Evolutionary conservation across 2,113 vertebrate genomes (phyloP).

Genomic region (Mus pahari): DNA sequence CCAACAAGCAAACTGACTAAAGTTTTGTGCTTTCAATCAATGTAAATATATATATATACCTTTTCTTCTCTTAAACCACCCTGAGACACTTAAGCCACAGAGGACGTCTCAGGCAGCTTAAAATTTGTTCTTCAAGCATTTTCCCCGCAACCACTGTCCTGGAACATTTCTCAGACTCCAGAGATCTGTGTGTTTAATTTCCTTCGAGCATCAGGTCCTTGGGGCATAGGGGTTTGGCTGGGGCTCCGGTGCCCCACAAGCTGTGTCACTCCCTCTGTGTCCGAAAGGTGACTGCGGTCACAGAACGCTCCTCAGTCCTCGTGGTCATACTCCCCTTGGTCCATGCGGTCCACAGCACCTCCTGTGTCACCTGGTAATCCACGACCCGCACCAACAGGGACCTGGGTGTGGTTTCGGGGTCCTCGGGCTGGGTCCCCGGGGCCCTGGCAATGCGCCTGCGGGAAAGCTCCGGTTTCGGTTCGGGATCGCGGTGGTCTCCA

Average conservation of each 20-base stretch:
- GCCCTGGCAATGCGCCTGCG: background rate
- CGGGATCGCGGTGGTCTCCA: too few relatives aligned
- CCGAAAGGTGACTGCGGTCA: constrained; percentile 72
- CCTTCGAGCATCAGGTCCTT: background rate
- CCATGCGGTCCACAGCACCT: constrained; percentile 65
- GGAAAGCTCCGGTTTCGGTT: background rate
- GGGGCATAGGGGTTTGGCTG: too few relatives aligned
- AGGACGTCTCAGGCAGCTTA: background rate
- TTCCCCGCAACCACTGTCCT: background rate
- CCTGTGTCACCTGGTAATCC: constrained; percentile 70
- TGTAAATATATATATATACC: background rate
- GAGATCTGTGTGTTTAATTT: background rate
- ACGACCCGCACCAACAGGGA: constrained; percentile 73
- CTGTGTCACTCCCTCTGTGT: background rate
- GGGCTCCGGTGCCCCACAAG: background rate
- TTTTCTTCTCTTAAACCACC: background rate
- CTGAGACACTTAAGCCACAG: background rate
- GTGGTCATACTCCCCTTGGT: constrained; percentile 57
- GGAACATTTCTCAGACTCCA: background rate
- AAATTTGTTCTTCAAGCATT: background rate
- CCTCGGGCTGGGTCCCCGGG: background rate
- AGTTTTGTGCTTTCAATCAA: background rate
- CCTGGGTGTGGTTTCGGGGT: background rate
- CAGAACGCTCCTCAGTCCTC: constrained; percentile 62
- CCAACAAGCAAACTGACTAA: background rate